A percentile compares a stretch with the other conserved stretches of the same genome.
These are phyloP conservation scores for Cacatua alba DNA, from an alignment of 2,113 vertebrate genomes.

Conservation along the genomic window DNA sequence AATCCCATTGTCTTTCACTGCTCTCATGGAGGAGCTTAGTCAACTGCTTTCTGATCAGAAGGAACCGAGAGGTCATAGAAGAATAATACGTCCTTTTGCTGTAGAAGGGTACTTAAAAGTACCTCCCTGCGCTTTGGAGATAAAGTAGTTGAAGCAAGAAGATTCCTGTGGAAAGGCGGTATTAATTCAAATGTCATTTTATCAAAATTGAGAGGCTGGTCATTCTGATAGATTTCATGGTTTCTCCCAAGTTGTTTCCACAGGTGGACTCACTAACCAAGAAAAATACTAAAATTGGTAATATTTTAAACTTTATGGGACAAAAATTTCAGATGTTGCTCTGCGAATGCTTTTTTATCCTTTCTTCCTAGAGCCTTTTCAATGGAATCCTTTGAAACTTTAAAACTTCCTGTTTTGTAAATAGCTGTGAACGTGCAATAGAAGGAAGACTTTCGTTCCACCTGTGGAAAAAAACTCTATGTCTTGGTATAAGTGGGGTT, in stretches of 20 bases:
- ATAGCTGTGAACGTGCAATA: background rate
- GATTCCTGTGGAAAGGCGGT: background rate
- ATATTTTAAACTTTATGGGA: background rate
- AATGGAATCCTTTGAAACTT: background rate
- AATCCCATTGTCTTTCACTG: background rate
- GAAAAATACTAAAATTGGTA: fast-evolving
- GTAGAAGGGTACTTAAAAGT: background rate
- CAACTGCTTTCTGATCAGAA: background rate
- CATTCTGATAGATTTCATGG: background rate
- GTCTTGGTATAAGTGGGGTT: background rate
- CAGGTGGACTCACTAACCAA: background rate
- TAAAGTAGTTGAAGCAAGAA: background rate
- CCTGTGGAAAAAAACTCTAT: background rate
- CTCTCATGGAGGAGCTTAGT: background rate
- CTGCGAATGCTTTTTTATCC: background rate
- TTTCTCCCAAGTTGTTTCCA: background rate
- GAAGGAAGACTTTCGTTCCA: background rate
- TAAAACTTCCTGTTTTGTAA: background rate
- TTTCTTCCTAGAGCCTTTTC: background rate
- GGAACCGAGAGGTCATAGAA: background rate
- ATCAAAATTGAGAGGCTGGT: background rate
- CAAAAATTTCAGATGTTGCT: background rate
- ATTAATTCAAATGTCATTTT: background rate
- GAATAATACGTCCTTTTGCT: background rate
- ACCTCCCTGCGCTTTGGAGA: background rate